phyloP scores from a whole-genome alignment of 1,140 invertebrate species.

The Pachypeltis micranthus region DNA sequence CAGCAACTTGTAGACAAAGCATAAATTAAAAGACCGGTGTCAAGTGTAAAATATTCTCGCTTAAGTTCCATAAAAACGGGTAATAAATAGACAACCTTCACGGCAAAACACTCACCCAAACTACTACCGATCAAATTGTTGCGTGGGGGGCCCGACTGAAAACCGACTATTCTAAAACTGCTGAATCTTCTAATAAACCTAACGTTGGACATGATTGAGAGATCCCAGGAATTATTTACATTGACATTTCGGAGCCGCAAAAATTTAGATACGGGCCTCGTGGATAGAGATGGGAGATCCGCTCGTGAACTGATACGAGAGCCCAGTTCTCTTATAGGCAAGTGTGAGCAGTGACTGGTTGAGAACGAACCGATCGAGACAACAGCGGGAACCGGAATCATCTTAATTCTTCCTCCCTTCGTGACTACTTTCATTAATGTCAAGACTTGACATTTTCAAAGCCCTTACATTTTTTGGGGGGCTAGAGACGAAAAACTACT shows the following conservation, averaged over 20 bases:
- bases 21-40: background rate
- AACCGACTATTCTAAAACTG: background rate
- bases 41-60: background rate
- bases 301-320: too few relatives aligned
- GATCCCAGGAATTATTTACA: background rate
- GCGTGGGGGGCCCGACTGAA: background rate
- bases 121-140: background rate
- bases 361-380: too few relatives aligned
- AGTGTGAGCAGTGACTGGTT: too few relatives aligned
- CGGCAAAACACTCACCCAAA: background rate
- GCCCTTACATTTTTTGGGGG: too few relatives aligned
- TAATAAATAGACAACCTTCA: background rate
- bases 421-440: too few relatives aligned
- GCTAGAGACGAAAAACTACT: too few relatives aligned
- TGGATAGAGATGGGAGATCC: too few relatives aligned
- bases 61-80: background rate
- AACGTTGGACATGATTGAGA: background rate
- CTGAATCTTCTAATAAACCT: background rate
- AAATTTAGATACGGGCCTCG: background rate
- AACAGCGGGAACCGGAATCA: too few relatives aligned
- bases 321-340: too few relatives aligned
- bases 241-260: slow-evolving; percentile 1
- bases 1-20: background rate
- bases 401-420: too few relatives aligned
- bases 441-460: too few relatives aligned